Evolutionary conservation across 2,797 vertebrate species (phyloP).

Genomic region (Syngnathus rostellatus): DNA sequence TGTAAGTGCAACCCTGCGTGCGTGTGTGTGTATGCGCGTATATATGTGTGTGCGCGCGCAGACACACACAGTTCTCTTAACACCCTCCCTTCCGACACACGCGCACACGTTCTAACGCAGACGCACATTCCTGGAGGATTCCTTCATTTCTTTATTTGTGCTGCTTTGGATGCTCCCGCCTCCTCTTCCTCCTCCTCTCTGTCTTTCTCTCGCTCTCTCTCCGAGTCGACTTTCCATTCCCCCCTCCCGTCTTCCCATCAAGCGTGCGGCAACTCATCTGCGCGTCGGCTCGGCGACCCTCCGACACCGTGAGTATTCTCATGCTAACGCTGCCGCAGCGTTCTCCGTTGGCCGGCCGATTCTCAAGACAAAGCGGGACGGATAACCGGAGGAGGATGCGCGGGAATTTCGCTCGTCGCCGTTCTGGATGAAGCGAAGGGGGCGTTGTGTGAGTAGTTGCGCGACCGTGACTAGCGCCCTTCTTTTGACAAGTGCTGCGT

Average conservation of each 20-base stretch:
- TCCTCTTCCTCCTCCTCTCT: conserved; percentile 41
- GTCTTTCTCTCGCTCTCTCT: conserved; percentile 35
- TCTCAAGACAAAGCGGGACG: conserved; percentile 8
- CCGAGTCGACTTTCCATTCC: conserved; percentile 35
- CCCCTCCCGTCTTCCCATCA: conserved; percentile 55
- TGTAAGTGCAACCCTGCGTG: conserved; percentile 39
- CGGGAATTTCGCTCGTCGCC: conserved; percentile 12
- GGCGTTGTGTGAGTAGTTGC: conserved; percentile 57
- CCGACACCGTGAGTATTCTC: conserved; percentile 71
- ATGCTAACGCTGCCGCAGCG: conserved; percentile 40
- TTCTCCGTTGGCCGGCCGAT: not conserved
- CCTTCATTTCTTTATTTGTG: conserved; percentile 63
- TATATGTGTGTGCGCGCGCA: no score
- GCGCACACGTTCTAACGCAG: conserved; percentile 11
- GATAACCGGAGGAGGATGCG: conserved; percentile 26
- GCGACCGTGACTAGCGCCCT: conserved; percentile 37
- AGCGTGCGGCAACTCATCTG: conserved; percentile 59
- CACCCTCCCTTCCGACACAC: conserved; percentile 6
- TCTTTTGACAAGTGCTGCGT: conserved; percentile 56
- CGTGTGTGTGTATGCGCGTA: conserved; percentile 8
- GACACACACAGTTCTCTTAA: conserved; percentile 30
- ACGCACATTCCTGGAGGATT: conserved; percentile 46
- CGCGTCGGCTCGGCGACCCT: conserved; percentile 42
- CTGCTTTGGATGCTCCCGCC: conserved; percentile 59
- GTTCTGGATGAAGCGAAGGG: conserved; percentile 39